Evolutionary conservation across 2,797 vertebrate species (phyloP).

Genomic region (Manis crassicaudata): DNA sequence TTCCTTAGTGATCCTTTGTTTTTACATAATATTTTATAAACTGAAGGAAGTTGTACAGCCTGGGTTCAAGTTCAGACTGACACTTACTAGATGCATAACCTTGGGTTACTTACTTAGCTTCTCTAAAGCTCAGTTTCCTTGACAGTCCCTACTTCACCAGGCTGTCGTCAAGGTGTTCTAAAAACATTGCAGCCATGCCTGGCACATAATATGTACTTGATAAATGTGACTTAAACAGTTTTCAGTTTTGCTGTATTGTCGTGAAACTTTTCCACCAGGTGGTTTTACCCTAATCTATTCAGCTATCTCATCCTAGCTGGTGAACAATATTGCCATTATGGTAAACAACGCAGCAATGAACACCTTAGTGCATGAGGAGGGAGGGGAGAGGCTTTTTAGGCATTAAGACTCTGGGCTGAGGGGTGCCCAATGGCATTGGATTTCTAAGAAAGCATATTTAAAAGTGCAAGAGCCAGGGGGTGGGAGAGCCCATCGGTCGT

Average conservation of each 20-base stretch:
- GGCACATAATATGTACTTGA: neutral
- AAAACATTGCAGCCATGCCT: neutral
- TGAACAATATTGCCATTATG: neutral
- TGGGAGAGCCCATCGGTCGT: neutral
- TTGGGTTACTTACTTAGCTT: neutral
- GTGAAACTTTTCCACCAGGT: neutral
- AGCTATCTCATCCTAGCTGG: neutral
- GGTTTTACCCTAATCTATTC: neutral
- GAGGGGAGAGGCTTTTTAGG: neutral
- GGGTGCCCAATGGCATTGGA: neutral
- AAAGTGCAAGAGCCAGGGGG: neutral
- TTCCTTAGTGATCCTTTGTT: neutral
- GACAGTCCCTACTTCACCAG: neutral
- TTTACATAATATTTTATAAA: neutral
- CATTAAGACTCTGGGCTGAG: neutral
- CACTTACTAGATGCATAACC: neutral
- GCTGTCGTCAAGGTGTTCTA: neutral
- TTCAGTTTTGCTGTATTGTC: neutral
- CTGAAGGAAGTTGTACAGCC: neutral
- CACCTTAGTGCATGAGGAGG: neutral
- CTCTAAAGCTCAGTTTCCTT: neutral
- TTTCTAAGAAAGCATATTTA: constrained; percentile 17
- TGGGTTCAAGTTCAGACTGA: neutral
- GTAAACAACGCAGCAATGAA: neutral
- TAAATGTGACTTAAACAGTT: neutral